Base-by-base conservation (phyloP, 2,113 vertebrate genomes). In the Apodemus sylvaticus region DNA sequence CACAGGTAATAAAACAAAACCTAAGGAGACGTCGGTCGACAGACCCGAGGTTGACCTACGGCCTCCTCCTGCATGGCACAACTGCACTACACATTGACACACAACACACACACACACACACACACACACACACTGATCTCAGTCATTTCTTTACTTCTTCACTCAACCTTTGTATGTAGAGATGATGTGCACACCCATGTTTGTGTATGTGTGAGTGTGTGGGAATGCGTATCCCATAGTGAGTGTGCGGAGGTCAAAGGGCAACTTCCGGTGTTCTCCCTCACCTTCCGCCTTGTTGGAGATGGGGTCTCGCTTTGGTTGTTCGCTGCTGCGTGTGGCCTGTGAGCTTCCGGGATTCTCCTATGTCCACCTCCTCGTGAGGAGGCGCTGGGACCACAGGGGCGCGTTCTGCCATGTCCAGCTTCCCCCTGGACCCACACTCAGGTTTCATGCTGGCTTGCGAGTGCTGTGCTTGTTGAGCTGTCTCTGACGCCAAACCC, bases 21-120 rank as follows among this genome's bases (percentile, higher is more conserved):
- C 20, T 19, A 42, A 62, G 58, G n/a, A 29, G 22, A 3, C 5
- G 24, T n/a, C 1, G 3, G 0, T 62, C 24, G 0, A 31, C 4
- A 9, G 24, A 39, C 53, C n/a, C 58, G 20, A 66, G 39, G 58
- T 3, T 64, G 39, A 31, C 60, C 58, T 85, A 39, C 10, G 24
- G n/a, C 81, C 58, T 64, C 24, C 7, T 3, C 36, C 68, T 20
- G 36, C 16, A 17, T 68, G 66, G 12, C n/a, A 16, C 36, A n/a
- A n/a, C n/a, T n/a, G 0, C 34, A 7, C 31, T n/a, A 10, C 26
- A 8, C 76, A 4, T 39, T 5, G 39, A 7, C 70, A 10, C 19
- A 11, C 19, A 8, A 48, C 74, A 48, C 74, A 31, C 39, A 51
- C 74, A 48, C 74, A 77, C 24, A 29, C 17, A 73, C n/a, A 22